phyloP scores from a whole-genome alignment of 2,797 vertebrate genomes.

The Leptoclinus maculatus region DNA sequence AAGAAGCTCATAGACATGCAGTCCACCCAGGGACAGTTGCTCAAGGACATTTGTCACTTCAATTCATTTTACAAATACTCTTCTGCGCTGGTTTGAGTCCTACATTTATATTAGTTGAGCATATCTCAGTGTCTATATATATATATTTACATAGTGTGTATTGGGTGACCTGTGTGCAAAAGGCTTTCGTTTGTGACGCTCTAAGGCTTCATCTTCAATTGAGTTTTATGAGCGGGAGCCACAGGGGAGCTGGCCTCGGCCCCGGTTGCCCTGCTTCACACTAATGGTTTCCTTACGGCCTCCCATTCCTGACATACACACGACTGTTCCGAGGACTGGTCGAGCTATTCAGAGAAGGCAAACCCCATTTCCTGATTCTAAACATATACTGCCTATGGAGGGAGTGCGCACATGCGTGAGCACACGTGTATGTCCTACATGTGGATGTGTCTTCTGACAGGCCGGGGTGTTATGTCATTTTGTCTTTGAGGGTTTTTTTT shows the following conservation, averaged over 20 bases:
- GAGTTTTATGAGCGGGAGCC: slow-evolving; percentile 71
- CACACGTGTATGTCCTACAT: slow-evolving; percentile 17
- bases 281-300: too few relatives aligned
- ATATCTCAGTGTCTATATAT: background rate
- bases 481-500: background rate
- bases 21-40: too few relatives aligned
- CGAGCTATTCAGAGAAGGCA: slow-evolving; percentile 84
- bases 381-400: slow-evolving; percentile 54
- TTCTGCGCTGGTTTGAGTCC: slow-evolving; percentile 10
- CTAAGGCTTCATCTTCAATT: slow-evolving; percentile 68
- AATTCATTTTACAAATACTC: slow-evolving; percentile 3
- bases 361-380: slow-evolving; percentile 84
- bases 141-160: background rate
- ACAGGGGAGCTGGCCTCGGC: slow-evolving; percentile 58
- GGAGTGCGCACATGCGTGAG: slow-evolving; percentile 36
- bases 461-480: background rate
- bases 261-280: slow-evolving; percentile 66
- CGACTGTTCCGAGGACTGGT: slow-evolving; percentile 60
- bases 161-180: slow-evolving; percentile 45
- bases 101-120: slow-evolving; percentile 7
- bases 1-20: too few relatives aligned
- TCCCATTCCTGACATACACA: slow-evolving; percentile 67
- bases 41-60: too few relatives aligned
- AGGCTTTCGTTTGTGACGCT: slow-evolving; percentile 62
- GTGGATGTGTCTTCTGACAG: slow-evolving; percentile 2